phyloP scores from a whole-genome alignment of 2,797 vertebrate species.

The Epinephelus malabaricus region DNA sequence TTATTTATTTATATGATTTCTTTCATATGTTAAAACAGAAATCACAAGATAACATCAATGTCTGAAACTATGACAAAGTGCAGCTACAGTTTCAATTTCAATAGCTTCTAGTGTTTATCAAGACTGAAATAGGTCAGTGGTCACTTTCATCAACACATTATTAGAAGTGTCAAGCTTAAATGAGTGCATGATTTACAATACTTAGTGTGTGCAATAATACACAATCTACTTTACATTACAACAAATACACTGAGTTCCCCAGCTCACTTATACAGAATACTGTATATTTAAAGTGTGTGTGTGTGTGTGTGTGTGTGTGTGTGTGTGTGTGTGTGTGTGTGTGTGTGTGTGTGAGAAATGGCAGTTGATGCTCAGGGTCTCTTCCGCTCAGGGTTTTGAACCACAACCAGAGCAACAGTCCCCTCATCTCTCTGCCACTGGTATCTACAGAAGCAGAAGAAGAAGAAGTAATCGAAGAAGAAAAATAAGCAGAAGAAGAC shows the following conservation, averaged over 20 bases:
- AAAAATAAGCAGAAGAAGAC: too few relatives aligned
- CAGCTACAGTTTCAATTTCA: not conserved
- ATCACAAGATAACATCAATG: not conserved
- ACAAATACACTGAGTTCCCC: not conserved
- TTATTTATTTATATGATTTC: not conserved
- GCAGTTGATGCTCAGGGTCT: conserved; percentile 72
- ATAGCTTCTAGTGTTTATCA: not conserved
- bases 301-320: not conserved
- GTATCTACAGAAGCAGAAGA: conserved; percentile 83
- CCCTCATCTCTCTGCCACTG: conserved; percentile 88
- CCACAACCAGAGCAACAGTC: conserved; percentile 87
- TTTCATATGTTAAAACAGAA: not conserved
- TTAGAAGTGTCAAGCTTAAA: not conserved
- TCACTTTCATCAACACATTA: not conserved
- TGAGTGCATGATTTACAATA: not conserved
- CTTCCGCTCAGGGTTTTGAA: conserved; percentile 91
- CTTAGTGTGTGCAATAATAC: not conserved
- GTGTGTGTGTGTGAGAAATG: not conserved
- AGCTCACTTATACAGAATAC: not conserved
- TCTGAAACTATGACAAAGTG: not conserved
- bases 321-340: not conserved
- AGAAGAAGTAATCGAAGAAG: too few relatives aligned
- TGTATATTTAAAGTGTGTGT: not conserved
- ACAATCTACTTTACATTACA: not conserved
- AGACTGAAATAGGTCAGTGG: not conserved